Evolutionary conservation across 2,888 invertebrate genomes (phyloP).

Genomic region (Siphlonurus alternatus): DNA sequence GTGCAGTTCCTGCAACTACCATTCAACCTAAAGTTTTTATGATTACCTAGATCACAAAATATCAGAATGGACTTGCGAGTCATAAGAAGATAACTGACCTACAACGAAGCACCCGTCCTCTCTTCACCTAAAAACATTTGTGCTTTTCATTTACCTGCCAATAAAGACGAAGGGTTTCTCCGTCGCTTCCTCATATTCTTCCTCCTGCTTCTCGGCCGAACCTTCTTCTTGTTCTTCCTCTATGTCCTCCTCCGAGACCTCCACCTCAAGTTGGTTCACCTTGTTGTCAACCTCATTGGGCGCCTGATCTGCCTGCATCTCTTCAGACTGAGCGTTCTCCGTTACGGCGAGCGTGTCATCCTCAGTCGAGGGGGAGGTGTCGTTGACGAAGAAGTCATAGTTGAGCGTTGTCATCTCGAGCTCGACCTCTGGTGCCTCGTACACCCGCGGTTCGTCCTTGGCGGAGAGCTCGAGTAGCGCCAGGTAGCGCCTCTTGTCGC

Average conservation of each 20-base stretch:
- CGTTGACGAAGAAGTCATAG: constrained; percentile 18
- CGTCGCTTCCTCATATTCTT: constrained; percentile 19
- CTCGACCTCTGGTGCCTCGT: background rate
- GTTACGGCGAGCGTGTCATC: constrained; percentile 20
- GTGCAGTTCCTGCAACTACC: too few species aligned
- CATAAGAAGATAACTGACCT: too few species aligned
- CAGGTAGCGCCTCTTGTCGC: background rate
- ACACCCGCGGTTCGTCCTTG: background rate
- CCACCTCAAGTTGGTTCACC: background rate
- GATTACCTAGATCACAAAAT: too few species aligned
- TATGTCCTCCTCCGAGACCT: constrained; percentile 24
- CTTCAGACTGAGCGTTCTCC: background rate
- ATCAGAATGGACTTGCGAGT: too few species aligned
- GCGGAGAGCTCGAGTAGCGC: background rate
- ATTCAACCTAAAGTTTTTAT: too few species aligned
- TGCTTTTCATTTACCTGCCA: constrained; percentile 19
- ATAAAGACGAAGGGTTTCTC: background rate
- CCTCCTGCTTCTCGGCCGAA: constrained; percentile 22
- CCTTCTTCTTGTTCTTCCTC: constrained; percentile 27
- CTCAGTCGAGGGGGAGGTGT: constrained; percentile 15
- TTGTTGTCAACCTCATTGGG: constrained; percentile 16
- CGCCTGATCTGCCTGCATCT: background rate
- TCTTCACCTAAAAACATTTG: too few species aligned
- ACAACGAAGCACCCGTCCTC: too few species aligned
- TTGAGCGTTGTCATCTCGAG: background rate